phyloP scores from a whole-genome alignment of 2,797 vertebrate genomes.

The Carduelis carduelis region DNA sequence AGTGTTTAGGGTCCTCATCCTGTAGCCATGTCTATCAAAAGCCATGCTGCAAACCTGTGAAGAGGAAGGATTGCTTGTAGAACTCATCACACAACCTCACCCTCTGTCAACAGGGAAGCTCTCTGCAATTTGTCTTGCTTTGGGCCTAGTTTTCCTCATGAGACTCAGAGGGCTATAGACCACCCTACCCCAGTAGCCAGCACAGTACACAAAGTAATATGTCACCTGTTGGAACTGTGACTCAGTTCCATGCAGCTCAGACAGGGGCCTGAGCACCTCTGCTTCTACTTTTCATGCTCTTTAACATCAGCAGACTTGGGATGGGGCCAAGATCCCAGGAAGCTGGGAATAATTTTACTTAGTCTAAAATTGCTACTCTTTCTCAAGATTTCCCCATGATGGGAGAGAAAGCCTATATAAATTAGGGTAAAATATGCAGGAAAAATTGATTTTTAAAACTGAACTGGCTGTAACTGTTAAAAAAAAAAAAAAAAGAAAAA shows the following conservation, averaged over 20 bases:
- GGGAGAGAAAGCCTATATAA: neutral
- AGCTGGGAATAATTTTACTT: neutral
- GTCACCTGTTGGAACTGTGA: neutral
- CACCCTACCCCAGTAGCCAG: neutral
- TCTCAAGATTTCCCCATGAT: neutral
- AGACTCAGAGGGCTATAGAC: neutral
- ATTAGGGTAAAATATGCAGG: neutral
- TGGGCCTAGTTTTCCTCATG: neutral
- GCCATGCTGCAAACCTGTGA: neutral
- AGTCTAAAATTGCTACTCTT: neutral
- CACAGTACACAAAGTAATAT: neutral
- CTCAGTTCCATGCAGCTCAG: neutral
- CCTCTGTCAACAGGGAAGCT: neutral
- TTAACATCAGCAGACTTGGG: neutral
- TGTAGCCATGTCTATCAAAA: neutral
- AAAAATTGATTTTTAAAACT: neutral
- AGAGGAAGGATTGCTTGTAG: neutral
- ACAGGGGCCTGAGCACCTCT: neutral
- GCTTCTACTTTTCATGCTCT: neutral
- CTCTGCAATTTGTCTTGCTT: neutral
- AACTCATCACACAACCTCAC: neutral
- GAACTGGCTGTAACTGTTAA: neutral
- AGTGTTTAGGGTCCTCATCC: neutral
- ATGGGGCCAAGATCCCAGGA: neutral
- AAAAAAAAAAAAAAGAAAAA: neutral